These are phyloP conservation scores for Lasioglossum zephyrum DNA, from an alignment of 2,888 invertebrate genomes.

Conservation along the genomic window DNA sequence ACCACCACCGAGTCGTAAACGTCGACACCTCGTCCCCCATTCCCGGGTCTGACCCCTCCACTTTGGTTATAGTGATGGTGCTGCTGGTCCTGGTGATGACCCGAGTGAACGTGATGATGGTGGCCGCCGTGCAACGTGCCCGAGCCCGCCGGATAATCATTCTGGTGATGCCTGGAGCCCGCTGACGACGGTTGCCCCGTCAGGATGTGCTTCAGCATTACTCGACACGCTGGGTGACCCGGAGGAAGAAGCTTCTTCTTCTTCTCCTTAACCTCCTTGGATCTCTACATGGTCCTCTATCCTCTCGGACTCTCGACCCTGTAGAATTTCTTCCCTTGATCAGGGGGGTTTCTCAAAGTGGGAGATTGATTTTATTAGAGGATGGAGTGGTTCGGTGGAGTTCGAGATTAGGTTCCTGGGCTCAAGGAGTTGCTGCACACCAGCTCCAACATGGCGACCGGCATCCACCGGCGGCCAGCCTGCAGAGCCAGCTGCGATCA, in stretches of 20 bases:
- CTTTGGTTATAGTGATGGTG: conserved; percentile 67
- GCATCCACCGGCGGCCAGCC: conserved; percentile 43
- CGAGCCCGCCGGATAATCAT: conserved; percentile 78
- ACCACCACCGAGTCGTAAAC: conserved; percentile 80
- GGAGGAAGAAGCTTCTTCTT: conserved; percentile 52
- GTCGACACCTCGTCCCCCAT: conserved; percentile 68
- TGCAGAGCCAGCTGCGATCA: conserved; percentile 52
- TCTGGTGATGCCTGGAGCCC: conserved; percentile 85
- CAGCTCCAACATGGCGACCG: conserved; percentile 74
- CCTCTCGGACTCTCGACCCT: background rate
- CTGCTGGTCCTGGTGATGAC: conserved; percentile 65
- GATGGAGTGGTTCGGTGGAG: background rate
- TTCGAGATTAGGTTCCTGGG: conserved; percentile 67
- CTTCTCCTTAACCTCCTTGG: conserved; percentile 41
- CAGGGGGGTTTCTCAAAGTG: background rate
- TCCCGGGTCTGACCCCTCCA: conserved; percentile 50
- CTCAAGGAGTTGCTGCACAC: conserved; percentile 80
- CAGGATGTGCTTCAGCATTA: conserved; percentile 91
- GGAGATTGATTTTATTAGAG: background rate
- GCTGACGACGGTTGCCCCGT: conserved; percentile 86
- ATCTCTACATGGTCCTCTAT: conserved; percentile 55
- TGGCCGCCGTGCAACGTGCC: conserved; percentile 73
- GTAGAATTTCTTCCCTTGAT: background rate
- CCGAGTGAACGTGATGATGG: conserved; percentile 65
- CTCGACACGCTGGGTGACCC: conserved; percentile 70